A percentile compares a stretch with the other conserved stretches of the same genome.
These are phyloP conservation scores for Pristionchus mayeri DNA, from an alignment of 2,888 invertebrate genomes.

Conservation along the genomic window DNA sequence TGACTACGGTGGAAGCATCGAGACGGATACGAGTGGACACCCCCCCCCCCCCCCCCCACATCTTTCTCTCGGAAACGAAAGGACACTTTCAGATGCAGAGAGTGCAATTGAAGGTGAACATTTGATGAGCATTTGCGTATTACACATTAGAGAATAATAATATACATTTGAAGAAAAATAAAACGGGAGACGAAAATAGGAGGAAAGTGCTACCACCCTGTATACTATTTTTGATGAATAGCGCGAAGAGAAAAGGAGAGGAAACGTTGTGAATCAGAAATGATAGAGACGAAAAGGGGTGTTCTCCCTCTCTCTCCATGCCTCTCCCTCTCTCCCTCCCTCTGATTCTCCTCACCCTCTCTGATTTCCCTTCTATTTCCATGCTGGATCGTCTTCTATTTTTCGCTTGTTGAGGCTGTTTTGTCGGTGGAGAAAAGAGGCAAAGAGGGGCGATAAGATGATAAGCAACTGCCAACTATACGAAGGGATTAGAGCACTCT, in stretches of 20 bases:
- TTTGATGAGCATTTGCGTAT: background rate
- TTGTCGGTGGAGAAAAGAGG: background rate
- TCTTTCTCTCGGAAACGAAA: too few relatives aligned
- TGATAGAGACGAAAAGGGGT: conserved; percentile 30
- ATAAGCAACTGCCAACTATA: conserved; percentile 15
- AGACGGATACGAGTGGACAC: background rate
- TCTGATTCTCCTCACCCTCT: background rate
- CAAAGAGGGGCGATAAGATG: background rate
- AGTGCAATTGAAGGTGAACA: too few relatives aligned
- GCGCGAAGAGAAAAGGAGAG: background rate
- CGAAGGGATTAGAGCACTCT: background rate
- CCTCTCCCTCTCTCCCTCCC: background rate
- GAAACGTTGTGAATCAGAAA: conserved; percentile 29
- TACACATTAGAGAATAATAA: background rate
- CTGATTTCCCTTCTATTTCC: background rate
- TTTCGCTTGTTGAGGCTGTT: conserved; percentile 33
- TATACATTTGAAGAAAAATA: background rate
- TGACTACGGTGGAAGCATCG: background rate
- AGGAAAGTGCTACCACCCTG: conserved; percentile 13
- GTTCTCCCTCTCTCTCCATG: background rate
- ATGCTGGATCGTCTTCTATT: background rate
- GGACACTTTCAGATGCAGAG: background rate
- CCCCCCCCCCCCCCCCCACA: too few relatives aligned
- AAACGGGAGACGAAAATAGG: background rate
- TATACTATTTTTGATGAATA: conserved; percentile 36